Base-by-base conservation (phyloP, 2,797 vertebrate genomes). In the Sylvilagus floridanus region DNA sequence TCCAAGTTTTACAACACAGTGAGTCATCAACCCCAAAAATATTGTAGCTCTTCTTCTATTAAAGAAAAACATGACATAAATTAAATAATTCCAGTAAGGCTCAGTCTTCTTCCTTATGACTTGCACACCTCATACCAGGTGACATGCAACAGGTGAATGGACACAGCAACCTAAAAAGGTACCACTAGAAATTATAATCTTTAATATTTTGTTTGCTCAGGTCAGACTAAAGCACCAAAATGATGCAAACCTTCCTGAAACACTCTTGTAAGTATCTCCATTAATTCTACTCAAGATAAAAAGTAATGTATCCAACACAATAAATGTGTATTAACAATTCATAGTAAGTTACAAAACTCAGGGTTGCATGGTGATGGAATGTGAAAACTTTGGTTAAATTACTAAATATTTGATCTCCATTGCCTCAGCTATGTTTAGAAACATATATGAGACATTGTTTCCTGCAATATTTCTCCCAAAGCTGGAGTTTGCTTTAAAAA, bases 401-500 rank as follows among this genome's bases (percentile, higher is more conserved):
- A 32, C 22, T 68, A 71, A 84, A 95, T 32, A 71, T 32, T 87
- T 65, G 50, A 81, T 82, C 88, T 63, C 66, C 68, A 86, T 22
- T 75, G 28, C 65, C 84, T 95, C 77, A 84, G 10, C 63, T 72
- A 66, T 60, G 57, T 84, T 84, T 92, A 79, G 37, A 91, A 91
- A 26, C 57, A 26, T 87, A 57, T 57, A 69, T 35, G 78, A 92
- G 66, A 84, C 32, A 63, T 75, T 78, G n/a, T 66, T 95, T 92
- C 93, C 96, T 78, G 82, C 17, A 84, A 32, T 63, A 60, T 63
- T 89, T 47, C 68, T 92, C 68, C 65, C 78, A 50, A 93, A 95
- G 28, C 77, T 78, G 30, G 57, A 84, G 84, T 88, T 94, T 96
- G 86, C 95, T 93, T 96, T 88, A 84, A 90, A 93, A 96, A 90